Evolutionary conservation across 2,888 invertebrate species (phyloP), one percentile per base, ranked within the genome.

Genomic region (Eupsilia transversa): DNA sequence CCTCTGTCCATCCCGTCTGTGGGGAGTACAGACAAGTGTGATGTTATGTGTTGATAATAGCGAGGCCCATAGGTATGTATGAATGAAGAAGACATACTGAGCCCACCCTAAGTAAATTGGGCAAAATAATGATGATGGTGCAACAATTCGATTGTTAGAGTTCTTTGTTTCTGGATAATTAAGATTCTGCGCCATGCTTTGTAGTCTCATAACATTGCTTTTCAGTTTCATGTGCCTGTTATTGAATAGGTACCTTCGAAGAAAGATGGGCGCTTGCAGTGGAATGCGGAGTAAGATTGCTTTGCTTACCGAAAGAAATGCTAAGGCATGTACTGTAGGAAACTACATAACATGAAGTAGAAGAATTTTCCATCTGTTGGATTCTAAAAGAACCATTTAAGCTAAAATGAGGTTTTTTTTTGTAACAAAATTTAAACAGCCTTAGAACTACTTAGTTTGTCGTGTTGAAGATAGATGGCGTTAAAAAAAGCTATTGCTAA

Each of bases 401-500:
- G 9, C 2, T 33, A n/a, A 7, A 9, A 2, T 12, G 14, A n/a
- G 17, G 23, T 2, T 46, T 20, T 14, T 14, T 1, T 0, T 9
- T 2, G 17, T 17, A 2, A 33, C 23, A 4, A 17, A 27, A 10
- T 33, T 14, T 33, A 20, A 3, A 6, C 0, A 60, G 12, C 38
- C 14, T 65, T 1, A 0, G 14, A 1, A 1, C 23, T 30, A 35
- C 4, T 38, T 67, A 12, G 52, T 78, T 63, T 7, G 0, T 0
- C 0, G 0, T 7, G 0, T 9, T 14, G 3, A 52, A 38, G 14
- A 43, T 49, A 80, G 80, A 80, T 80, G 76, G 80, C 76, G 80
- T 0, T 56, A 12, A 41, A 64, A 6, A 7, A 23, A 46, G 69
- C 3, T n/a, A 30, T 9, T 10, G 3, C 3, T 9, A 9, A 1